Conservation (phyloP, 2,888 invertebrate species). For the Zelleria hepariella region DNA sequence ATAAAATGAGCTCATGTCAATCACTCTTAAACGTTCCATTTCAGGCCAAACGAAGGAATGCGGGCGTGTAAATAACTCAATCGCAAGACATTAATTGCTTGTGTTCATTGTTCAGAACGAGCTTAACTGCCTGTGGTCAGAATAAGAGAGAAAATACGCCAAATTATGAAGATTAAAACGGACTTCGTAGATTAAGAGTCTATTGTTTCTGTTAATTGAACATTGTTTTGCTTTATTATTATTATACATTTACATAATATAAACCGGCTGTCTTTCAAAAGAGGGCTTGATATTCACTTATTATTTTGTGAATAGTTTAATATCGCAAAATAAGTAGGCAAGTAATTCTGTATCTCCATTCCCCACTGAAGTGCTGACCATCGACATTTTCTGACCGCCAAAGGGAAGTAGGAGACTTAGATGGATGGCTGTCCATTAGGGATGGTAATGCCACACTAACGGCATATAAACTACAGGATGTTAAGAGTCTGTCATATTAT, state of each 20-base stretch:
- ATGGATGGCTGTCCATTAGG: conserved; percentile 39
- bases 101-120: conserved; percentile 40
- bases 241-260: no score
- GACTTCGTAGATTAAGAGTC: neutral
- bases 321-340: no score
- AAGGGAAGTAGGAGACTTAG: conserved; percentile 34
- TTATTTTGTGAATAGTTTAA: no score
- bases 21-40: conserved; percentile 32
- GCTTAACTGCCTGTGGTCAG: neutral
- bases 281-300: no score
- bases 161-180: neutral
- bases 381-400: conserved; percentile 12
- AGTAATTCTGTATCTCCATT: no score
- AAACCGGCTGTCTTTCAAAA: neutral
- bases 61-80: conserved; percentile 66
- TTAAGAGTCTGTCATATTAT: no score
- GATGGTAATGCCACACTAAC: conserved; percentile 5
- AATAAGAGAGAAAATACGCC: neutral
- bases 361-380: no score
- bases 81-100: conserved; percentile 37
- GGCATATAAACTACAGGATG: neutral
- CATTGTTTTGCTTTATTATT: neutral
- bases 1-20: neutral
- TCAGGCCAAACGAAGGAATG: conserved; percentile 43
- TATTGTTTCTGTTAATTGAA: neutral